Conservation (phyloP, 2,888 invertebrate genomes). For the Archips crataeganus region DNA sequence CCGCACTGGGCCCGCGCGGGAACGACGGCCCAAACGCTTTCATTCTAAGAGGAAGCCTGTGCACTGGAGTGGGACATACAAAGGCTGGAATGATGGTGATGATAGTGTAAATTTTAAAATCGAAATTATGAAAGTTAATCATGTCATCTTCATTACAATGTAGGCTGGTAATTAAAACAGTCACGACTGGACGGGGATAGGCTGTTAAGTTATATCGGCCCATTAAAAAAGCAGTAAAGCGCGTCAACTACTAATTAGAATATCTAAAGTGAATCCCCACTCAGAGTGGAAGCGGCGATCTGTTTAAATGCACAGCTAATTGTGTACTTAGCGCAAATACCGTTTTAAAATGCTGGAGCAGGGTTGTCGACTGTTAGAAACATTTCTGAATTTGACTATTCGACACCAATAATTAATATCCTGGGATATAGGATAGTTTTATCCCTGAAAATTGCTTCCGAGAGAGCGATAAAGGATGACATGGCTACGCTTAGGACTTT, state of each 20-base stretch:
- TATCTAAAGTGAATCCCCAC: conserved; percentile 41
- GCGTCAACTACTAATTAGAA: conserved; percentile 43
- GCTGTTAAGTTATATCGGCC: conserved; percentile 35
- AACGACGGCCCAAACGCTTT: too few relatives aligned
- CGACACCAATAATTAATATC: too few relatives aligned
- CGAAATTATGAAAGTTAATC: not conserved
- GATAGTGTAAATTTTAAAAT: not conserved
- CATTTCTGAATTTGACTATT: not conserved
- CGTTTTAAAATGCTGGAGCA: conserved; percentile 31
- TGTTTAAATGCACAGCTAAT: conserved; percentile 42
- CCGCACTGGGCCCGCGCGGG: too few relatives aligned
- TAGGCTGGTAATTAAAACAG: conserved; percentile 5
- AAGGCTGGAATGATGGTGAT: too few relatives aligned
- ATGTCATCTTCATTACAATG: conserved; percentile 19
- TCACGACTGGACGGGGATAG: conserved; percentile 17
- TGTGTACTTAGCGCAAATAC: conserved; percentile 42
- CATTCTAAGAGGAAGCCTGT: too few relatives aligned
- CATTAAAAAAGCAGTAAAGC: conserved; percentile 38
- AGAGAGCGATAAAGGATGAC: too few relatives aligned
- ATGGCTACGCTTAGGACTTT: too few relatives aligned
- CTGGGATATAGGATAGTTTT: too few relatives aligned
- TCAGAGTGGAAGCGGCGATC: conserved; percentile 37
- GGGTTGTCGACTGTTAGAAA: not conserved
- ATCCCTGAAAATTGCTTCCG: too few relatives aligned
- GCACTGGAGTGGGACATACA: too few relatives aligned